These are phyloP conservation scores for Andrena flavipes DNA, from an alignment of 2,888 invertebrate species.

Conservation along the genomic window DNA sequence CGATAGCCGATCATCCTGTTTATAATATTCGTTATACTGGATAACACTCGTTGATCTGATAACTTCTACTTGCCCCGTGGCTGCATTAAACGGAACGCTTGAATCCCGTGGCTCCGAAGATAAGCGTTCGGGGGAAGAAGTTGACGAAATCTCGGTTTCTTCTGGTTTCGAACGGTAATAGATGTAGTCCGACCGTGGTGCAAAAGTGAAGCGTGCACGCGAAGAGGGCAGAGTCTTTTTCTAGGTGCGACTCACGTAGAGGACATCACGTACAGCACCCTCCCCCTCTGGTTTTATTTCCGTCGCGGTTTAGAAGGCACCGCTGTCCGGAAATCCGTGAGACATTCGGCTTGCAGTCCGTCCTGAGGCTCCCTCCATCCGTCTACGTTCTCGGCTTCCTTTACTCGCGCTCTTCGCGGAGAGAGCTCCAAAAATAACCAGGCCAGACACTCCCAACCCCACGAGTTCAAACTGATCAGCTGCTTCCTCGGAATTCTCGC, in stretches of 20 bases:
- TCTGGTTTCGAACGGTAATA: slow-evolving; percentile 32
- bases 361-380: slow-evolving; percentile 25
- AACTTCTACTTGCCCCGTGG: too few relatives aligned
- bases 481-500: slow-evolving; percentile 59
- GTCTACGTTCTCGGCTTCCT: slow-evolving; percentile 43
- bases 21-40: slow-evolving; percentile 12
- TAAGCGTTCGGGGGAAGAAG: background rate
- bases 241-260: slow-evolving; percentile 53
- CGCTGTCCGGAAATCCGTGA: slow-evolving; percentile 68
- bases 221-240: slow-evolving; percentile 29
- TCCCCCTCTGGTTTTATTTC: slow-evolving; percentile 59
- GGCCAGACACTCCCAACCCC: slow-evolving; percentile 58
- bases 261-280: slow-evolving; percentile 51
- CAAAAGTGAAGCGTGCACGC: slow-evolving; percentile 6
- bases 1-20: background rate
- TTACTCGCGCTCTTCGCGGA: slow-evolving; percentile 19
- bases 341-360: slow-evolving; percentile 58
- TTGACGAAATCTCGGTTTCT: slow-evolving; percentile 12
- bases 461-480: slow-evolving; percentile 55
- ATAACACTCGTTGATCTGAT: background rate
- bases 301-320: slow-evolving; percentile 54
- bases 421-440: slow-evolving; percentile 61
- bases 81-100: background rate
- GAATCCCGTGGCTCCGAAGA: background rate
- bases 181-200: slow-evolving; percentile 13